Evolutionary conservation across 2,113 vertebrate species (phyloP), one percentile per base, ranked within the genome.

Genomic region (Bos taurus): DNA sequence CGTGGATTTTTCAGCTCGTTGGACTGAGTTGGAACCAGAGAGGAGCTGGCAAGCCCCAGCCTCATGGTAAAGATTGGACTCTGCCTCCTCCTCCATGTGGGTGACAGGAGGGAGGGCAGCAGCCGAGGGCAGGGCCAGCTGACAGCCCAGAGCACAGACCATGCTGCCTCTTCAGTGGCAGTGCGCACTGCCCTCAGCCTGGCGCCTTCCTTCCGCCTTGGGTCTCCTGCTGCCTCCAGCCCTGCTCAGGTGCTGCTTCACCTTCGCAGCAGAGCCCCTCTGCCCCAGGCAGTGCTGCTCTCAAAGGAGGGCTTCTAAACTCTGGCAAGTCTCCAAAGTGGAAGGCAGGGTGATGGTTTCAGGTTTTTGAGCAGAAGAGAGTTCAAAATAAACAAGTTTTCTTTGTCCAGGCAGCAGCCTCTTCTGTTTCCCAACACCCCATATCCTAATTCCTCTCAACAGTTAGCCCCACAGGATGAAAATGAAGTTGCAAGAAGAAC

Each of bases 161-260:
- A 7, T 4, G 33, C 33, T 0, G 3, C 28, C 7, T 8, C 43
- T 28, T 52, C 12, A 6, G 91, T 5, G 40, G n/a, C 7, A 3
- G 7, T 1, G 1, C 17, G 5, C 0, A 0, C 67, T 62, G 33
- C 57, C 25, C 1, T 17, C 21, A 2, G 10, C 84, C 17, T 11
- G 21, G 26, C 0, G 0, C 26, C 14, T 3, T 17, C 71, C 54
- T 52, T 52, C 56, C 25, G 12, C 8, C 5, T 30, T 2, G 74
- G 52, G n/a, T 4, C 26, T 33, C 52, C 52, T 21, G 64, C 33
- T 30, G 48, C 57, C 48, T 50, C 6, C 33, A 30, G 30, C 28
- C 15, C 25, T 2, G 0, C 30, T 59, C 12, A 50, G 30, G 28
- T 4, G 6, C 28, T 19, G 43, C 3, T 74, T 28, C 40, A 5